Evolutionary conservation across 1,140 invertebrate species (phyloP).

Genomic region (Ceratina australensis): DNA sequence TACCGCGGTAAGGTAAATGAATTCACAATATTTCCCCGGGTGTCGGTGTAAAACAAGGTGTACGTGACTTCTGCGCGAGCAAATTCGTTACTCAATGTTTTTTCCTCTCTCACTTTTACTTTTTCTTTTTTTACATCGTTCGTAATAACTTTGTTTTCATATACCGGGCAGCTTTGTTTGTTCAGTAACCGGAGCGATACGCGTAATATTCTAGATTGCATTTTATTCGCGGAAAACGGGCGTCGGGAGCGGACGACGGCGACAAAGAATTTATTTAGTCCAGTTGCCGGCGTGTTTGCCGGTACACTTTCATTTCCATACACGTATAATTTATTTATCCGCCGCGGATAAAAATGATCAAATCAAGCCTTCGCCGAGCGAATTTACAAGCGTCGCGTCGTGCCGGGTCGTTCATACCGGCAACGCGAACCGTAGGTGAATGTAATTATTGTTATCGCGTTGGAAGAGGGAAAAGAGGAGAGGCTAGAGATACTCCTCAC

Average conservation of each 20-base stretch:
- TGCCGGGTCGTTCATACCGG: background rate
- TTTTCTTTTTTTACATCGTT: background rate
- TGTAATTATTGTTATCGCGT: background rate
- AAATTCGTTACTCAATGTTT: background rate
- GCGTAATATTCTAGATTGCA: conserved; percentile 4
- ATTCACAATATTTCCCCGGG: background rate
- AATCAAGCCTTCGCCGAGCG: background rate
- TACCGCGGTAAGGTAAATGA: conserved; percentile 10
- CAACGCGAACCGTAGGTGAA: background rate
- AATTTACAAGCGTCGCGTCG: background rate
- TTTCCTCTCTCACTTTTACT: background rate
- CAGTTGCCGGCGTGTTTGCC: background rate
- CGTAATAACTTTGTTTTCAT: conserved; percentile 3
- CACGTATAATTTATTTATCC: background rate
- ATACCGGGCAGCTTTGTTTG: background rate
- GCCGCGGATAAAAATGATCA: background rate
- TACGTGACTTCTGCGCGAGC: background rate
- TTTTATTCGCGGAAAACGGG: background rate
- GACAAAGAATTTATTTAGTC: conserved; percentile 12
- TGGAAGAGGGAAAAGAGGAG: background rate
- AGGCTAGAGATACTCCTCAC: background rate
- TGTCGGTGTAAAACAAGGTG: background rate
- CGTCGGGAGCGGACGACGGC: background rate
- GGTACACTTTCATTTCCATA: background rate
- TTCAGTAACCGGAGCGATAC: background rate